phyloP scores from a whole-genome alignment of 2,888 invertebrate genomes.

The Drosophila koepferae region DNA sequence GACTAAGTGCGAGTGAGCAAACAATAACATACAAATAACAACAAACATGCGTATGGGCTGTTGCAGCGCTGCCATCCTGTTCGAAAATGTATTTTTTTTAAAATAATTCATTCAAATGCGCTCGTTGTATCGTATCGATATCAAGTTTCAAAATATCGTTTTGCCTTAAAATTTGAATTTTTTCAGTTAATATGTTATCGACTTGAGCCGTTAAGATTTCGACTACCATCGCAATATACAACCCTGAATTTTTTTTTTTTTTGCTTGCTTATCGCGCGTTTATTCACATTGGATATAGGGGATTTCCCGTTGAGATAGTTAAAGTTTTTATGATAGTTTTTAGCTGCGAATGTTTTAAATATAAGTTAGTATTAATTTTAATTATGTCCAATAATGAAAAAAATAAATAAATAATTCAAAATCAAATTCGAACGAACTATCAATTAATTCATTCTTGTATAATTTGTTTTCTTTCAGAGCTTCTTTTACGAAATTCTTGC shows the following conservation, averaged over 20 bases:
- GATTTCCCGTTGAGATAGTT: neutral
- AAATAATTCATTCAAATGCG: neutral
- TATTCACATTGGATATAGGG: neutral
- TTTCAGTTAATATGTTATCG: neutral
- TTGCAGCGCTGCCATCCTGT: slow-evolving; percentile 37
- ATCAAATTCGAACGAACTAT: neutral
- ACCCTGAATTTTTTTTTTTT: neutral
- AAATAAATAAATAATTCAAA: neutral
- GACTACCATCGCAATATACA: neutral
- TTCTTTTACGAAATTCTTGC: slow-evolving; percentile 97
- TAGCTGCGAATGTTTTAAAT: too few species aligned
- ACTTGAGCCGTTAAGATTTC: neutral
- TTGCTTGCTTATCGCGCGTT: neutral
- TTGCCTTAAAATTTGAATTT: neutral
- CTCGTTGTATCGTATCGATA: neutral
- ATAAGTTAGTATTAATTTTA: too few species aligned
- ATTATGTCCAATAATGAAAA: too few species aligned
- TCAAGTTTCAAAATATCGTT: neutral
- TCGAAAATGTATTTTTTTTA: slow-evolving; percentile 3
- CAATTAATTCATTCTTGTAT: neutral
- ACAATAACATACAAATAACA: slow-evolving; percentile 17
- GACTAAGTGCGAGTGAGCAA: slow-evolving; percentile 53
- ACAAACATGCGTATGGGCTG: neutral
- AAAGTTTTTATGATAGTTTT: too few species aligned
- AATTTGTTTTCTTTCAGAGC: slow-evolving; percentile 88